These are phyloP conservation scores for Larimichthys crocea DNA, from an alignment of 2,113 vertebrate genomes.

Conservation along the genomic window DNA sequence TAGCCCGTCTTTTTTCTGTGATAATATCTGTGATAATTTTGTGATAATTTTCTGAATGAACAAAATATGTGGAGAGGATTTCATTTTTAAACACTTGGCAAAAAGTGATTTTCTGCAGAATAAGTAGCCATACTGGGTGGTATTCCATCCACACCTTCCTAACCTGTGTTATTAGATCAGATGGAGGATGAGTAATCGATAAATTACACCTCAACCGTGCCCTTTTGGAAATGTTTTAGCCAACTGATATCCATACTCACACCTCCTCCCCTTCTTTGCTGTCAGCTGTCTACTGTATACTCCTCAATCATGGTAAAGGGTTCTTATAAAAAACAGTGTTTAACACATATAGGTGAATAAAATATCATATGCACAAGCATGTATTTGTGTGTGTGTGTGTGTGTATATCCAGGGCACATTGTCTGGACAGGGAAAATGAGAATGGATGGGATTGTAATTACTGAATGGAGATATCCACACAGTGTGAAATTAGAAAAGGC, in stretches of 20 bases:
- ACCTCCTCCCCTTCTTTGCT: not conserved
- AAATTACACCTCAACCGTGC: conserved; percentile 9
- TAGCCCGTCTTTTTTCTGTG: not conserved
- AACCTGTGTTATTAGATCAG: conserved; percentile 15
- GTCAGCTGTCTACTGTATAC: not conserved
- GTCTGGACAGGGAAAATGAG: conserved; percentile 80
- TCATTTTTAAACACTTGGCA: not conserved
- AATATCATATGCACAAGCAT: not conserved
- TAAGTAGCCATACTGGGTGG: not conserved
- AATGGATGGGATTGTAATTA: conserved; percentile 83
- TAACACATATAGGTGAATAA: not conserved
- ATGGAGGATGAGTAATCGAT: conserved; percentile 8
- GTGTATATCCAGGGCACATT: conserved; percentile 74
- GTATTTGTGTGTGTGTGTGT: conserved; percentile 12
- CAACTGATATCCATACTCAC: conserved; percentile 9
- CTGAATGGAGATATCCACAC: conserved; percentile 84
- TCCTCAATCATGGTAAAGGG: not conserved
- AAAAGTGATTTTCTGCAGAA: not conserved
- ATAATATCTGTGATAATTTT: no score
- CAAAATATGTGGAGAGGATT: not conserved
- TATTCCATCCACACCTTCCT: conserved; percentile 21
- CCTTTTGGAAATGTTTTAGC: conserved; percentile 21
- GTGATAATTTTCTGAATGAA: not conserved
- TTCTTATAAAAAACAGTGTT: not conserved
- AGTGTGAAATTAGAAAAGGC: conserved; percentile 85